Evolutionary conservation across 2,888 invertebrate species (phyloP).

Genomic region (Quadroppia sp.): DNA sequence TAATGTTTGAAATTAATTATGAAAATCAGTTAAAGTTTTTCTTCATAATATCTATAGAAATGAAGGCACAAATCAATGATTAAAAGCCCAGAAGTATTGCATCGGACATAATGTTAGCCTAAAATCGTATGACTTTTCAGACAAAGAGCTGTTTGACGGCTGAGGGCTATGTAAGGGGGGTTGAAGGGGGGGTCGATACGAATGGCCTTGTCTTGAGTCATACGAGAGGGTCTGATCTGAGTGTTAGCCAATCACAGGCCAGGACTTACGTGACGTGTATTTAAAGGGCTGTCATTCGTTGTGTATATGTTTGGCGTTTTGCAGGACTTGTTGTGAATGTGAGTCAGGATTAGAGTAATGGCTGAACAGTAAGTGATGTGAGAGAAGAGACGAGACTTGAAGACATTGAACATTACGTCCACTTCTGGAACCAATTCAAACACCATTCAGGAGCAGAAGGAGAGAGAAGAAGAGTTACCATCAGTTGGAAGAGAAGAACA

Average conservation of each 20-base stretch:
- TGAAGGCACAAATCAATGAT: no score
- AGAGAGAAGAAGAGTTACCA: not conserved
- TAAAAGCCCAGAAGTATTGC: no score
- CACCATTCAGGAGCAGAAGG: no score
- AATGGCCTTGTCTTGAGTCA: not conserved
- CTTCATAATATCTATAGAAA: no score
- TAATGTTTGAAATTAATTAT: no score
- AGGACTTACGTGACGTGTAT: not conserved
- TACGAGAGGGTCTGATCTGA: not conserved
- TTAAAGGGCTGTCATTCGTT: not conserved
- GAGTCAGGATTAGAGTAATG: constrained; percentile 15
- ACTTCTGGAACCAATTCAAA: not conserved
- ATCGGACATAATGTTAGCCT: no score
- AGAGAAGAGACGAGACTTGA: not conserved
- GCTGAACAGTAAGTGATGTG: constrained; percentile 16
- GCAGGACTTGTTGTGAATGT: not conserved
- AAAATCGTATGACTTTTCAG: no score
- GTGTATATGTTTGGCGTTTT: not conserved
- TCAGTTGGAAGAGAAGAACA: not conserved
- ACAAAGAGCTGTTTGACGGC: no score
- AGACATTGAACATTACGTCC: not conserved
- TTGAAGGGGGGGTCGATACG: no score
- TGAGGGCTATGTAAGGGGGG: no score
- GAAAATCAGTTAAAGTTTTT: no score
- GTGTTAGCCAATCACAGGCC: not conserved